A percentile compares a stretch with the other conserved stretches of the same genome.
These are phyloP conservation scores for Drosophila cognata DNA, from an alignment of 2,888 invertebrate species.

Conservation along the genomic window DNA sequence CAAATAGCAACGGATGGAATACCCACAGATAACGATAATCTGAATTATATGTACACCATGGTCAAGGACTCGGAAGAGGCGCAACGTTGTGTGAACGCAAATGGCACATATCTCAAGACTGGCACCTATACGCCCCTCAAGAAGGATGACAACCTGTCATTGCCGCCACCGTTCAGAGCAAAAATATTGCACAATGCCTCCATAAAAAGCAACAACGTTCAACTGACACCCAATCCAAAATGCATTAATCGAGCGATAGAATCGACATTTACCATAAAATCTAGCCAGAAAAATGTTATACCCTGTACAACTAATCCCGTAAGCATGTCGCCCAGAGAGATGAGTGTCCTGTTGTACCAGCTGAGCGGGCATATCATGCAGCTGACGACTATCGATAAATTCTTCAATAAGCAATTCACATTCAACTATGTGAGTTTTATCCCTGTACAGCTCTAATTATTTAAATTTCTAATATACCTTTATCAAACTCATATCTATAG, in stretches of 20 bases:
- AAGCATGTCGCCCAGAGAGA: slow-evolving; percentile 52
- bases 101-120: slow-evolving; percentile 84
- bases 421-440: slow-evolving; percentile 82
- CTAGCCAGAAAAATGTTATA: slow-evolving; percentile 11
- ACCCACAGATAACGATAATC: slow-evolving; percentile 53
- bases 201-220: not conserved
- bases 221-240: not conserved
- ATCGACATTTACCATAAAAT: slow-evolving; percentile 1
- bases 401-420: slow-evolving; percentile 83
- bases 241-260: not conserved
- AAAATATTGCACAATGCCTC: not conserved
- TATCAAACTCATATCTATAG: no score
- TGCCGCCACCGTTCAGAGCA: not conserved
- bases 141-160: slow-evolving; percentile 58
- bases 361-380: slow-evolving; percentile 78
- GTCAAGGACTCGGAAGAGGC: slow-evolving; percentile 83
- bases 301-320: not conserved
- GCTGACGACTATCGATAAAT: slow-evolving; percentile 79
- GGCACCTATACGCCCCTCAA: slow-evolving; percentile 84
- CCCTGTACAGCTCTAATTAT: not conserved
- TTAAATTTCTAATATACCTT: not conserved
- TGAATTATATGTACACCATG: slow-evolving; percentile 83
- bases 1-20: not conserved
- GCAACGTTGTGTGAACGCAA: slow-evolving; percentile 79
- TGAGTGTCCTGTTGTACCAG: slow-evolving; percentile 72